Percentiles rank a stretch among this genome's conserved stretches.
These are phyloP conservation scores for human (Homo sapiens) DNA, from an alignment of 2,113 vertebrate species.

Conservation along the genomic window GRCh38 chr4:175514001-175514500, in stretches of 20 bases:
- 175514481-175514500: not conserved
- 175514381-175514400: not conserved
- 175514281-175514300: not conserved
- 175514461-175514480: not conserved
- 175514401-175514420: not conserved
- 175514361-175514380: not conserved
- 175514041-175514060: too few relatives aligned
- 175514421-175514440: not conserved
- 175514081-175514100: too few relatives aligned
- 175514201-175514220: not conserved
- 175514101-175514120: too few relatives aligned
- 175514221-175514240: not conserved
- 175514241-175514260: not conserved
- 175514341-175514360: not conserved
- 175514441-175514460: not conserved
- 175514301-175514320: not conserved
- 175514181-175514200: not conserved
- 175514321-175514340: not conserved
- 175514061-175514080: too few relatives aligned
- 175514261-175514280: not conserved
- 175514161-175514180: slow-evolving; percentile 15
- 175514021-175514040: too few relatives aligned
- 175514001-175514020: too few relatives aligned
- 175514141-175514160: not conserved
- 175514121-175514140: too few relatives aligned